These are phyloP conservation scores for Drosophila imparisetae DNA, from an alignment of 2,888 invertebrate species.

Conservation along the genomic window DNA sequence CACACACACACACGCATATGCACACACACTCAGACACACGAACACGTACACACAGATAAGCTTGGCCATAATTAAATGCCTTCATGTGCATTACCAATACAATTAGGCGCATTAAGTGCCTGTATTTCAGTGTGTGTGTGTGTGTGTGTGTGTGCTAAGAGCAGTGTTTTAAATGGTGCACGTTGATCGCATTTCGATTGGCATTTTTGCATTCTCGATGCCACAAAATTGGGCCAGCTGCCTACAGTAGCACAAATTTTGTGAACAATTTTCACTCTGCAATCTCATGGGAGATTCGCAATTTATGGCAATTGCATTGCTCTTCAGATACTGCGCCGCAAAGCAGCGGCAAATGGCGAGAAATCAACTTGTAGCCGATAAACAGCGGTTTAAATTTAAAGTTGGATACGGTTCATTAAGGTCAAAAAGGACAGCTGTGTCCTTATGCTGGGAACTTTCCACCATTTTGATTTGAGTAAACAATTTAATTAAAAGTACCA, in stretches of 20 bases:
- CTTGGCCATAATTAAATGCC: constrained; percentile 62
- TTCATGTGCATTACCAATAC: constrained; percentile 69
- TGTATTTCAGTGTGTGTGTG: constrained; percentile 20
- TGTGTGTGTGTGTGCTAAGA: constrained; percentile 5
- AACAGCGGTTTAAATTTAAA: not conserved
- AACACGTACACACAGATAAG: constrained; percentile 10
- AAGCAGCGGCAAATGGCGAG: constrained; percentile 12
- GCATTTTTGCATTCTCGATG: constrained; percentile 64
- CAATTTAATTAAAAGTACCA: constrained; percentile 68
- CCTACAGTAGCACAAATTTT: constrained; percentile 19
- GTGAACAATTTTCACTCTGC: constrained; percentile 55
- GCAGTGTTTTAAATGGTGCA: constrained; percentile 55
- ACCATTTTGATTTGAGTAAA: constrained; percentile 24
- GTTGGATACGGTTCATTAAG: not conserved
- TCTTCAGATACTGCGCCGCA: constrained; percentile 22
- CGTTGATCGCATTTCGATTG: constrained; percentile 48
- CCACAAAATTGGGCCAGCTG: constrained; percentile 52
- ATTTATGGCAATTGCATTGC: constrained; percentile 65
- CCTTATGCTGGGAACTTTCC: too few relatives aligned
- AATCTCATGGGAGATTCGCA: constrained; percentile 68
- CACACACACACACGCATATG: constrained; percentile 9
- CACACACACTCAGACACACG: constrained; percentile 9
- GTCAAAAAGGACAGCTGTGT: not conserved
- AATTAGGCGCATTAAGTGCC: constrained; percentile 58
- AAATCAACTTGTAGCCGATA: constrained; percentile 16